phyloP scores from a whole-genome alignment of 2,113 vertebrate genomes.

The Onychostoma macrolepis region DNA sequence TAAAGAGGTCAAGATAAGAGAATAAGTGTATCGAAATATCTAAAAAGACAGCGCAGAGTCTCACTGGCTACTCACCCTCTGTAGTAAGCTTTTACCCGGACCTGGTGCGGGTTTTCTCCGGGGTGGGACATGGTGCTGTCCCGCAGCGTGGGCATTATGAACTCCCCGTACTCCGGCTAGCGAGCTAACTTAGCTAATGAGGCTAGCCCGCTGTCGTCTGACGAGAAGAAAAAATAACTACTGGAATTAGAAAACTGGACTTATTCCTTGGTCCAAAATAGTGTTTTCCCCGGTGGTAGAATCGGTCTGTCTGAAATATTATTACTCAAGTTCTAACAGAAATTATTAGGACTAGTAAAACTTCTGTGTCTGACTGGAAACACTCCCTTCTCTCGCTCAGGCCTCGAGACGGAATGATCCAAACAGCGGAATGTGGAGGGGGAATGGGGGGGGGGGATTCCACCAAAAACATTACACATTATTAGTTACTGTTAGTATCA shows the following conservation, averaged over 20 bases:
- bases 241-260: background rate
- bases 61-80: conserved; percentile 81
- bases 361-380: conserved; percentile 54
- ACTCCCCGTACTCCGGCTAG: conserved; percentile 61
- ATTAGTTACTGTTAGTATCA: background rate
- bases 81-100: conserved; percentile 92
- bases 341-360: background rate
- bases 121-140: conserved; percentile 91
- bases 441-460: background rate
- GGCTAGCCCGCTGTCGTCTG: conserved; percentile 22
- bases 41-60: background rate
- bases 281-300: background rate
- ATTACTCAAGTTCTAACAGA: background rate
- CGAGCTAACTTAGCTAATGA: conserved; percentile 34
- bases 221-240: background rate
- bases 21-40: background rate
- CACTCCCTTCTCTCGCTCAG: conserved; percentile 76
- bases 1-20: background rate
- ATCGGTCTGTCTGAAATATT: background rate
- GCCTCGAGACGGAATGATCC: conserved; percentile 71
- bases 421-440: conserved; percentile 68
- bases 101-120: conserved; percentile 82
- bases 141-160: conserved; percentile 93
- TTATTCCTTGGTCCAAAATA: background rate
- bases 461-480: background rate